Percentiles rank a stretch among this genome's conserved stretches.
Evolutionary conservation across 2,797 vertebrate genomes (phyloP).

Genomic region (Oceanodroma leucorhoa): DNA sequence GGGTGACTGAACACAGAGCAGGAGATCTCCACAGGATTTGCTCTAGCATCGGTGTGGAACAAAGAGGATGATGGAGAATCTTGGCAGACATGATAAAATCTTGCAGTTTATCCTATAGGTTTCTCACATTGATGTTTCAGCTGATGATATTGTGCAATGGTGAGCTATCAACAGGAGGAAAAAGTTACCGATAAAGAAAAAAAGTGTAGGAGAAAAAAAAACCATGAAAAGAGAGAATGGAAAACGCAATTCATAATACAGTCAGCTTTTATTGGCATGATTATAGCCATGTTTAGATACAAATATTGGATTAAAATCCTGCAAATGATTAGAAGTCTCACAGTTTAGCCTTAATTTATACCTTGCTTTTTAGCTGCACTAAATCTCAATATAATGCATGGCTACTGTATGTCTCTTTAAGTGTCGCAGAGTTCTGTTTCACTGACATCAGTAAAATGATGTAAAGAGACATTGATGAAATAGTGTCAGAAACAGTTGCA

Average conservation of each 20-base stretch:
- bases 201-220: neutral
- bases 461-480: neutral
- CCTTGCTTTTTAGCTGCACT: neutral
- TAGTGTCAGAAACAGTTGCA: neutral
- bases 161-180: neutral
- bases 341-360: neutral
- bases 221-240: neutral
- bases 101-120: neutral
- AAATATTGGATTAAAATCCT: neutral
- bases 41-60: neutral
- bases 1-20: neutral
- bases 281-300: neutral
- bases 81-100: neutral
- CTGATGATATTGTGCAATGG: neutral
- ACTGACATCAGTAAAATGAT: neutral
- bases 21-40: neutral
- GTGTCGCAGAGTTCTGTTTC: neutral
- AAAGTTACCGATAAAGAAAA: neutral
- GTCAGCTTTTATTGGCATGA: neutral
- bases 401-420: neutral
- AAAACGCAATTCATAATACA: neutral
- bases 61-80: neutral
- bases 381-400: neutral
- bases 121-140: neutral
- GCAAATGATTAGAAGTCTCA: neutral